Evolutionary conservation across 2,797 vertebrate genomes (phyloP).

Genomic region (Artibeus jamaicensis): DNA sequence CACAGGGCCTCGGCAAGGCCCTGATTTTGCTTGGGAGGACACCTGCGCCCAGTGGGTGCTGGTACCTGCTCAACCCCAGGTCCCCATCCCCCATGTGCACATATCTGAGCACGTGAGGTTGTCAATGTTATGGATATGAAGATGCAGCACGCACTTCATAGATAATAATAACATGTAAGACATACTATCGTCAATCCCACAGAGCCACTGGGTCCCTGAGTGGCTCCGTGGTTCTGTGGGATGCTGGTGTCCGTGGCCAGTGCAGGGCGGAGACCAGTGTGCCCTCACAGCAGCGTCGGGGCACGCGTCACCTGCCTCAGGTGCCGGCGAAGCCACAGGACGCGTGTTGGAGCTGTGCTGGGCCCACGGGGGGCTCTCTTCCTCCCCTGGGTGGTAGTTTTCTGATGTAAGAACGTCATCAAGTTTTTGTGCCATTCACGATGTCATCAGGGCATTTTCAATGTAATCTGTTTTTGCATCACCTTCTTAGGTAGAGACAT

Average conservation of each 20-base stretch:
- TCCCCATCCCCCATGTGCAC: not conserved
- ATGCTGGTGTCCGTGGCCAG: not conserved
- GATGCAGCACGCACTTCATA: not conserved
- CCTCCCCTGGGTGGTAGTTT: not conserved
- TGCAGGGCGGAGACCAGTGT: not conserved
- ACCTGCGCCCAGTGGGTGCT: not conserved
- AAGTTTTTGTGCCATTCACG: not conserved
- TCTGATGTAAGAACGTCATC: not conserved
- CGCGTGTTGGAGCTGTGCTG: accelerated
- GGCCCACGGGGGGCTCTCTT: not conserved
- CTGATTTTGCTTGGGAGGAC: not conserved
- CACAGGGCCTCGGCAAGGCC: not conserved
- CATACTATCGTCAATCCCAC: not conserved
- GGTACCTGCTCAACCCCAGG: not conserved
- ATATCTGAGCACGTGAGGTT: too few species aligned
- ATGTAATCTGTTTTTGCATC: not conserved
- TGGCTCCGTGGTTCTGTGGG: too few species aligned
- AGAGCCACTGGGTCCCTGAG: not conserved
- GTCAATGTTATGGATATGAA: not conserved
- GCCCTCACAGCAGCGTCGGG: not conserved
- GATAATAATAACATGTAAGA: not conserved
- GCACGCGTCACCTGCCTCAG: not conserved
- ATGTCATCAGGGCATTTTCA: too few species aligned
- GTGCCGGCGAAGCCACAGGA: not conserved
- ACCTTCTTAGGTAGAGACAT: not conserved